Base-by-base conservation (phyloP, 2,113 vertebrate genomes). In the Chamaetylas fuelleborni region DNA sequence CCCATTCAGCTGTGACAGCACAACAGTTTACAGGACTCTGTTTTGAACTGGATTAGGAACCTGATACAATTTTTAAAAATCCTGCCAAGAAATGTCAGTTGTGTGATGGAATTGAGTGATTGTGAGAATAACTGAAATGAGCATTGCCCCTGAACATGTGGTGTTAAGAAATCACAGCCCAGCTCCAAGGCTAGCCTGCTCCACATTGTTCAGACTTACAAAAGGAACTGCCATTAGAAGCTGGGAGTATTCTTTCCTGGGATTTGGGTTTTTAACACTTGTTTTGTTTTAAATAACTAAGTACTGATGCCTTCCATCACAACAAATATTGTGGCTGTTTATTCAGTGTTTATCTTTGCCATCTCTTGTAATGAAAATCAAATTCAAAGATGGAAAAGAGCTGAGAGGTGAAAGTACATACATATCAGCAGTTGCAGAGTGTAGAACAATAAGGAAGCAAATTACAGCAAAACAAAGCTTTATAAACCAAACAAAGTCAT, bases 121-220 rank as follows among this genome's bases (percentile, higher is more conserved):
- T 77, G 86, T 74, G 80, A 95, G 64, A 81, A 61, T 45, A 90
- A 90, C 51, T 83, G 76, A 90, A 95, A 92, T 66, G 56, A 94
- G 34, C 88, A 51, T 28, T 81, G 17, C 38, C 64, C 71, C 80
- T 81, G 76, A 94, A 38, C 34, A 47, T 0, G 0, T 28, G 71
- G 51, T 2, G 0, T 67, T 78, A 77, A 48, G 38, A 92, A 92
- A 66, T 29, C 38, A 66, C 74, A 94, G 82, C 51, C 33, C 50
- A 34, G 51, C 34, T 70, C 60, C 42, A 26, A 0, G 5, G 36
- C 64, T 82, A 86, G 64, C 38, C 56, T 60, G 34, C 33, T 83
- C 31, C 4, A 6, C 36, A 28, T 62, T 83, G 67, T 66, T 90
- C 8, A 1, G 42, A 66, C 86, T 86, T 73, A 81, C 42, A 58